phyloP scores from a whole-genome alignment of 2,113 vertebrate species.

The Verasper variegatus region DNA sequence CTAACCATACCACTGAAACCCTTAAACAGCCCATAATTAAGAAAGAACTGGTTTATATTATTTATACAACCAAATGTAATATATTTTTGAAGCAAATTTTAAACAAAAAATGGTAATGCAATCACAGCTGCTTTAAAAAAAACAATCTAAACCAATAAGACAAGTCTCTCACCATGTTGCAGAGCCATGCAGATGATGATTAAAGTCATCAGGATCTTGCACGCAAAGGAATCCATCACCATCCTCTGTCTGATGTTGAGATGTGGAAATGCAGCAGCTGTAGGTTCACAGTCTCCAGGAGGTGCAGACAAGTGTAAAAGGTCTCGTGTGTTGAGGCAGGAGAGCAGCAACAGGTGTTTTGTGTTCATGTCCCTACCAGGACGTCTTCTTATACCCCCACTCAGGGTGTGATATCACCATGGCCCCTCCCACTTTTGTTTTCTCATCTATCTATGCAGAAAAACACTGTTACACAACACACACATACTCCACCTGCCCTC shows the following conservation, averaged over 20 bases:
- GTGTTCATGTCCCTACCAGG: slow-evolving; percentile 45
- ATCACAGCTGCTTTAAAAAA: not conserved
- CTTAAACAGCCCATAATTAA: too few relatives aligned
- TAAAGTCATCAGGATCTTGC: slow-evolving; percentile 57
- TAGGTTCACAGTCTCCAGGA: not conserved
- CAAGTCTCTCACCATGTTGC: slow-evolving; percentile 72
- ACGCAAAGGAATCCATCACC: slow-evolving; percentile 62
- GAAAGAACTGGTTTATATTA: too few relatives aligned
- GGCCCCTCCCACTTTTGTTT: slow-evolving; percentile 39
- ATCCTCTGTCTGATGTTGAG: not conserved
- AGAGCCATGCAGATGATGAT: slow-evolving; percentile 64
- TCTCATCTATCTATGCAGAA: slow-evolving; percentile 9
- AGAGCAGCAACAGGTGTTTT: slow-evolving; percentile 78
- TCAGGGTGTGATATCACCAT: not conserved
- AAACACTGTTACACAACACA: slow-evolving; percentile 49
- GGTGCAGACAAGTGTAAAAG: not conserved
- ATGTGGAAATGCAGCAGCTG: slow-evolving; percentile 3
- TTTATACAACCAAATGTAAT: too few relatives aligned
- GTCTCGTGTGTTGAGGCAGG: slow-evolving; percentile 2
- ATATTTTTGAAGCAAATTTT: not conserved
- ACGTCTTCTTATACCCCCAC: slow-evolving; percentile 70
- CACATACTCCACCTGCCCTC: slow-evolving; percentile 42
- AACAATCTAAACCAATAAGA: not conserved
- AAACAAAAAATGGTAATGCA: not conserved
- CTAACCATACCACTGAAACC: too few relatives aligned